These are phyloP conservation scores for Henricia sp. DNA, from an alignment of 53 echinoderm and acorn worm species.

Conservation along the genomic window DNA sequence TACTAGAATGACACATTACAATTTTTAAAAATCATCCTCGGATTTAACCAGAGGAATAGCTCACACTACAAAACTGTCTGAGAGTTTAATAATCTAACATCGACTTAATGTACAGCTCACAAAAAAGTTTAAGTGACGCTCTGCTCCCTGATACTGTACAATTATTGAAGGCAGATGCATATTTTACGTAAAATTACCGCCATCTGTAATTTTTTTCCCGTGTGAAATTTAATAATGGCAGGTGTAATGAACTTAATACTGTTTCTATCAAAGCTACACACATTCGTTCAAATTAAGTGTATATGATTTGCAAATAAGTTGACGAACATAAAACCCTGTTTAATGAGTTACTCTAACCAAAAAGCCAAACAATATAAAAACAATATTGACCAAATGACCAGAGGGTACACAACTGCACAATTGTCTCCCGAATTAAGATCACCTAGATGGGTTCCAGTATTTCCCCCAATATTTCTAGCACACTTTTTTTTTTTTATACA, in stretches of 20 bases:
- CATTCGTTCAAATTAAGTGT: too few relatives aligned
- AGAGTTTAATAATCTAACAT: constrained; percentile 12
- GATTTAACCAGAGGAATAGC: constrained; percentile 7
- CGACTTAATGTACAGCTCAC: constrained; percentile 38
- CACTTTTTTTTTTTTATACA: constrained; percentile 1
- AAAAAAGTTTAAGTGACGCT: constrained; percentile 27
- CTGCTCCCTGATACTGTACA: constrained; percentile 47
- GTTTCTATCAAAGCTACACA: not conserved
- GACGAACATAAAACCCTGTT: constrained; percentile 48
- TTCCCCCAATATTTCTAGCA: not conserved
- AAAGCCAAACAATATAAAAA: not conserved
- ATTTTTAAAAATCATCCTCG: constrained; percentile 42
- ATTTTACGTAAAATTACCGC: not conserved
- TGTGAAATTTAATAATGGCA: not conserved
- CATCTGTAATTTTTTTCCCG: not conserved
- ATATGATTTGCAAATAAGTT: too few relatives aligned
- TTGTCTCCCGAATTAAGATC: too few relatives aligned
- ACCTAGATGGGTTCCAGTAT: not conserved
- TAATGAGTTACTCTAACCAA: not conserved
- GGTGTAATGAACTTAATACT: constrained; percentile 8
- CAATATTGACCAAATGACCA: not conserved
- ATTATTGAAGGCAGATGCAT: not conserved
- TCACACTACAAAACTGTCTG: not conserved
- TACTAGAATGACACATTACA: constrained; percentile 47
- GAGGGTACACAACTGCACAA: too few relatives aligned